Evolutionary conservation across 2,888 invertebrate species (phyloP), one percentile per base, ranked within the genome.

Genomic region (Steinernema hermaphroditum): DNA sequence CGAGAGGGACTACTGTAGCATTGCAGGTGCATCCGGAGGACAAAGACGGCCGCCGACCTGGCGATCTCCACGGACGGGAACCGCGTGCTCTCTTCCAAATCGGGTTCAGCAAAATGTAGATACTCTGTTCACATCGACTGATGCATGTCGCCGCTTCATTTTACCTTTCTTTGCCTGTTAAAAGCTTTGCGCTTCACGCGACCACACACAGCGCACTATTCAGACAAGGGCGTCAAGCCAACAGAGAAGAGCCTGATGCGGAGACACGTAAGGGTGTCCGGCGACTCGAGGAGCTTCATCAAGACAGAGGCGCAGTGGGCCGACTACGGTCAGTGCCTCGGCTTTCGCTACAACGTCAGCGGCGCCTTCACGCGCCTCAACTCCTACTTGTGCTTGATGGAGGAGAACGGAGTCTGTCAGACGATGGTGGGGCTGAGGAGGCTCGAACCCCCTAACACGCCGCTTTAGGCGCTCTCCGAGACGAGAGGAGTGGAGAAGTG

Each of bases 311-410:
- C 80, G 2, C 75, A 81, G 70, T 84, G 80, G 81, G 77, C 83
- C 49, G 80, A 81, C 49, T 82, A 85, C 62, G 75, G 74, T 16
- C 73, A 80, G 19, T 85, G 85, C 70, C 72, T 82, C 22, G 84
- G 81, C n/a, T 85, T 83, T 71, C 76, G 84, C 73, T 85, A 77
- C 76, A 84, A 85, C 71, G 77, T 83, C 19, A 77, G 81, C 22
- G 85, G 84, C 1, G 70, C 74, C 16, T 78, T 78, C 43, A 82
- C 84, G 0, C 73, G 78, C 19, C 72, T 85, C 14, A 80, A 79
- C 32, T 80, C 79, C 6, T 85, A 82, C 72, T 74, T 83, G 6
- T 85, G 85, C 71, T 70, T 82, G 6, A 57, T 82, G 72, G 76
- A 77, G 41, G 78, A 78, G n/a, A 78, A 77, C 27, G 75, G 78